These are phyloP conservation scores for Garrulus glandarius DNA, from an alignment of 2,797 vertebrate species.

Conservation along the genomic window DNA sequence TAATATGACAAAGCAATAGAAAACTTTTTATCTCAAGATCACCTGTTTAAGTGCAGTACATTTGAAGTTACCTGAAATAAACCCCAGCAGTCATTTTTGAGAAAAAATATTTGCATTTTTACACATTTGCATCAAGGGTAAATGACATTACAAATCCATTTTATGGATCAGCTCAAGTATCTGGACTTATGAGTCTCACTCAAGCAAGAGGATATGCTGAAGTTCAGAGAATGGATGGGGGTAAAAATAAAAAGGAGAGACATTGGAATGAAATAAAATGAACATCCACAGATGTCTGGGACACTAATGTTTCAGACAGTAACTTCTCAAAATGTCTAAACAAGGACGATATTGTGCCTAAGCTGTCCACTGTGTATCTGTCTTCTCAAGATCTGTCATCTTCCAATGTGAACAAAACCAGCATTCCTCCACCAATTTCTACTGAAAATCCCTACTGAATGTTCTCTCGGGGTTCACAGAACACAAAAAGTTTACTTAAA, in stretches of 20 bases:
- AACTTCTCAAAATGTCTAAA: neutral
- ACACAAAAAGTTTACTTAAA: neutral
- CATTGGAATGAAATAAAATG: neutral
- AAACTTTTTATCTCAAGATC: neutral
- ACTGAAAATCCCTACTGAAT: neutral
- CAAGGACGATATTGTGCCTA: neutral
- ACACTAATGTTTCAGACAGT: neutral
- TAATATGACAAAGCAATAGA: neutral
- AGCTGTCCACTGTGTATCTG: neutral
- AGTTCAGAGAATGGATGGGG: accelerated
- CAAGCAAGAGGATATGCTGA: neutral
- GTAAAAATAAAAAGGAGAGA: neutral
- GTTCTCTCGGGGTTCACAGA: neutral
- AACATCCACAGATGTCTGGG: neutral
- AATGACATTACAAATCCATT: neutral
- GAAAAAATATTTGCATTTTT: neutral
- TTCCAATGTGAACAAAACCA: neutral
- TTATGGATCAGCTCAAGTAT: neutral
- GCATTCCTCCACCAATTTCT: neutral
- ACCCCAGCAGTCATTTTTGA: neutral
- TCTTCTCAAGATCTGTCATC: neutral
- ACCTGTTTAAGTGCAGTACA: neutral
- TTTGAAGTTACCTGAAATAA: neutral
- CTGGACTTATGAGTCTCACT: neutral
- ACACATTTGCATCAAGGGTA: neutral